Percentiles rank a stretch among this genome's conserved stretches.
These are phyloP conservation scores for Lateolabrax maculatus DNA, from an alignment of 2,797 vertebrate genomes.

Conservation along the genomic window DNA sequence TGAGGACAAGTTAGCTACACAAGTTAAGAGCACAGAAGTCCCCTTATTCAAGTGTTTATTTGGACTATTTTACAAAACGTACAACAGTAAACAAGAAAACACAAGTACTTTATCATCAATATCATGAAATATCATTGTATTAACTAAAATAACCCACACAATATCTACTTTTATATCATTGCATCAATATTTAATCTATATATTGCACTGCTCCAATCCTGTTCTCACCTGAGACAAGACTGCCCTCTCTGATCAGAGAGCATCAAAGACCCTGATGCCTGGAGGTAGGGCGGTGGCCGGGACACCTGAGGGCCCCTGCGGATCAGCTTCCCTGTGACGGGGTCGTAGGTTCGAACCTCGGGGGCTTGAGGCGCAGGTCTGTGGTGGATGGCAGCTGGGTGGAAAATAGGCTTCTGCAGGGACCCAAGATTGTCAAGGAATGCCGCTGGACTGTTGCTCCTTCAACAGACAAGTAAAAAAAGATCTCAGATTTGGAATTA, in stretches of 20 bases:
- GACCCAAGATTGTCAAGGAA: conserved; percentile 86
- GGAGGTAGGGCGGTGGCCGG: conserved; percentile 82
- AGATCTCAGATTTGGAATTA: neutral
- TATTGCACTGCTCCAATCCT: neutral
- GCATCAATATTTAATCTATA: neutral
- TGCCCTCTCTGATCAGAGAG: conserved; percentile 86
- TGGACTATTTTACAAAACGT: neutral
- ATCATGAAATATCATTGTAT: neutral
- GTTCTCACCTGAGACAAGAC: conserved; percentile 91
- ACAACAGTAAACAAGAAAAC: neutral
- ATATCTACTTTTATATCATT: neutral
- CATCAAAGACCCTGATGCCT: conserved; percentile 80
- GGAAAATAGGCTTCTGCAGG: conserved; percentile 86
- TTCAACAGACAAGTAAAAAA: conserved; percentile 65
- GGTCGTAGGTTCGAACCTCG: conserved; percentile 92
- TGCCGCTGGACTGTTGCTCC: conserved; percentile 90
- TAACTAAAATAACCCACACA: neutral
- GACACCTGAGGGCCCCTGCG: conserved; percentile 85
- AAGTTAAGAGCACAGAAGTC: too few species aligned
- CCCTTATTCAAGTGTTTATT: neutral
- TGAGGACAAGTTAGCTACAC: too few species aligned
- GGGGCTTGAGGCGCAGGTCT: conserved; percentile 85
- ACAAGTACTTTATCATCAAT: neutral
- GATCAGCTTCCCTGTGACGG: conserved; percentile 95
- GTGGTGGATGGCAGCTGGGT: conserved; percentile 88